phyloP scores from a whole-genome alignment of 2,797 vertebrate species.

The Alfaro cultratus region DNA sequence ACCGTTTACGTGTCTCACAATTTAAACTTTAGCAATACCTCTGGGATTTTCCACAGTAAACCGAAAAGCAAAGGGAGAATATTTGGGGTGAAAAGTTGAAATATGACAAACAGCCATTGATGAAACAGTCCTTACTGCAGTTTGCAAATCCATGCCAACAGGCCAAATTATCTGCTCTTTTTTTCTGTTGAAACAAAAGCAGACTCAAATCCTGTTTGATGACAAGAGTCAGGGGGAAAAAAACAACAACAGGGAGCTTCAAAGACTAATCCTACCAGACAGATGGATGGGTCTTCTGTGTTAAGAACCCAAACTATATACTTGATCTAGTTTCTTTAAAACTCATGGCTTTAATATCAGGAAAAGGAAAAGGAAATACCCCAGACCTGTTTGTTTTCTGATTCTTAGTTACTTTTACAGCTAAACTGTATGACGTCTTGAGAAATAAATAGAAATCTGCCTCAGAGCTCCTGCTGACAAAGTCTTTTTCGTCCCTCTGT shows the following conservation, averaged over 20 bases:
- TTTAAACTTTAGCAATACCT: not conserved
- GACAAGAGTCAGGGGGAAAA: slow-evolving; percentile 1
- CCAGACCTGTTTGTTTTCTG: not conserved
- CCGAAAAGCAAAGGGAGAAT: not conserved
- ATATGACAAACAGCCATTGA: slow-evolving; percentile 22
- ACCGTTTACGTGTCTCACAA: not conserved
- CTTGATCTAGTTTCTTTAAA: not conserved
- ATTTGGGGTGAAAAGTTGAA: slow-evolving; percentile 32
- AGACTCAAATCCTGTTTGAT: slow-evolving; percentile 37
- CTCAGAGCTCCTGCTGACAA: slow-evolving; percentile 23
- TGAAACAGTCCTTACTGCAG: slow-evolving; percentile 30
- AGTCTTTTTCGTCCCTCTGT: slow-evolving; percentile 25
- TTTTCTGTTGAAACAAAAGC: slow-evolving; percentile 4
- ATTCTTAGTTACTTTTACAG: not conserved
- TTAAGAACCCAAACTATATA: slow-evolving; percentile 1
- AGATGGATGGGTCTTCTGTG: slow-evolving; percentile 36
- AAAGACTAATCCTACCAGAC: slow-evolving; percentile 35
- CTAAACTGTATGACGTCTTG: not conserved
- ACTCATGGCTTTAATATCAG: not conserved
- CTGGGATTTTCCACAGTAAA: slow-evolving; percentile 8
- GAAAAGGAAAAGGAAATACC: not conserved
- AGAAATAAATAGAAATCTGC: slow-evolving; percentile 33
- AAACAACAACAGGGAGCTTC: slow-evolving; percentile 20
- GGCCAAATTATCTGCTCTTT: slow-evolving; percentile 46
- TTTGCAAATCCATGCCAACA: slow-evolving; percentile 44